Percentiles rank a stretch among this genome's conserved stretches.
These are phyloP conservation scores for Keiferia lycopersicella DNA, from an alignment of 2,888 invertebrate genomes.

Conservation along the genomic window DNA sequence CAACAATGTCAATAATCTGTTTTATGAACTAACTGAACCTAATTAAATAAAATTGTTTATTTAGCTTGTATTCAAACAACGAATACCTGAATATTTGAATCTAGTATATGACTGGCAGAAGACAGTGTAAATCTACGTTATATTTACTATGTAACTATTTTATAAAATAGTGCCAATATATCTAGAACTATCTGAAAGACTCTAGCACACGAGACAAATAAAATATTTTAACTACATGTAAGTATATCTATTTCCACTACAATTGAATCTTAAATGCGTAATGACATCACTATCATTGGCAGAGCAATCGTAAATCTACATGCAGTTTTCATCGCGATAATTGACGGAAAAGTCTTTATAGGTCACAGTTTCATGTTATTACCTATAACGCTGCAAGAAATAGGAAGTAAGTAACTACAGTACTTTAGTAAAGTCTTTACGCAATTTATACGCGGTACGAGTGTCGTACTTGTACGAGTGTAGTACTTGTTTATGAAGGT, in stretches of 20 bases:
- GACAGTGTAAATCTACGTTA: too few relatives aligned
- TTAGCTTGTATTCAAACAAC: too few relatives aligned
- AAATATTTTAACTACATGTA: not conserved
- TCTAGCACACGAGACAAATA: slow-evolving; percentile 1
- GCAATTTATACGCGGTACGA: too few relatives aligned
- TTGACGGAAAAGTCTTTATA: not conserved
- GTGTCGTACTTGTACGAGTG: too few relatives aligned
- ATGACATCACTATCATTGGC: slow-evolving; percentile 8
- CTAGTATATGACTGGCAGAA: too few relatives aligned
- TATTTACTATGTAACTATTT: not conserved
- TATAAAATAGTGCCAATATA: not conserved
- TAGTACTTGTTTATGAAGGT: too few relatives aligned
- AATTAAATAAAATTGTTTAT: too few relatives aligned
- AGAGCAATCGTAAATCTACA: slow-evolving; percentile 4
- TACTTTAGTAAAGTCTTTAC: not conserved
- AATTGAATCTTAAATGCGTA: slow-evolving; percentile 13
- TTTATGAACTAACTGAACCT: too few relatives aligned
- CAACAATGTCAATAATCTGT: too few relatives aligned
- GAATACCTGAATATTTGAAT: too few relatives aligned
- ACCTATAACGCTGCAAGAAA: not conserved
- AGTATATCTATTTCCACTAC: not conserved
- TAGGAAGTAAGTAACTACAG: not conserved
- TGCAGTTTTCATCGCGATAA: slow-evolving; percentile 3
- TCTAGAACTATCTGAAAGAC: not conserved
- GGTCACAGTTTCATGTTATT: not conserved